A percentile compares a stretch with the other conserved stretches of the same genome.
Conservation (phyloP, 2,888 invertebrate genomes). For the Empis livida region DNA sequence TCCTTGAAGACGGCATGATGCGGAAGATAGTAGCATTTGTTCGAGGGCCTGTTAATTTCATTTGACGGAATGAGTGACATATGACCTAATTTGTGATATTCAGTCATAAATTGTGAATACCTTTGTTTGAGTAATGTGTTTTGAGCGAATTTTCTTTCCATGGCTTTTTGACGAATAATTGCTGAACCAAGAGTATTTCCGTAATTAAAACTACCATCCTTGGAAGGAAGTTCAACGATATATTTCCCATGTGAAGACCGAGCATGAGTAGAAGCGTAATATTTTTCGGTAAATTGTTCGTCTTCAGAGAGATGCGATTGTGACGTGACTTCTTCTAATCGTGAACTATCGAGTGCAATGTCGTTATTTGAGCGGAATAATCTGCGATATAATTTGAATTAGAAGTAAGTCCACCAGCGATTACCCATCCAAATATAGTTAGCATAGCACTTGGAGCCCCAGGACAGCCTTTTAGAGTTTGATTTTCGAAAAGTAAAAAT, state of each 20-base stretch:
- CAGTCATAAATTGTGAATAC: conserved; percentile 10
- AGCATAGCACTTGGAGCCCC: conserved; percentile 8
- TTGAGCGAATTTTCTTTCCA: conserved; percentile 8
- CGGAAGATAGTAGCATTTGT: conserved; percentile 8
- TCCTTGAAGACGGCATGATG: conserved; percentile 13
- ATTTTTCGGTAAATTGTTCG: conserved; percentile 1
- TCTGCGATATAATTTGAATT: background rate
- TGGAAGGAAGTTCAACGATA: conserved; percentile 7
- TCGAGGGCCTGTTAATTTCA: conserved; percentile 3
- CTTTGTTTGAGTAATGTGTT: conserved; percentile 2
- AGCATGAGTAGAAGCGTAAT: conserved; percentile 5
- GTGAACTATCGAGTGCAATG: conserved; percentile 4
- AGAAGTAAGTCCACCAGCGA: too few species aligned
- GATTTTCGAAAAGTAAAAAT: conserved; percentile 7
- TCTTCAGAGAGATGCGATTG: background rate
- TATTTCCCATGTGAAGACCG: conserved; percentile 6
- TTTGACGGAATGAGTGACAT: conserved; percentile 6
- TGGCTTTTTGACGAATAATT: conserved; percentile 5
- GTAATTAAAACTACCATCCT: conserved; percentile 1
- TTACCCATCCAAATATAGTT: background rate
- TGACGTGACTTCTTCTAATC: conserved; percentile 4
- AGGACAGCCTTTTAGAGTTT: background rate
- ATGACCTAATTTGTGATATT: conserved; percentile 10
- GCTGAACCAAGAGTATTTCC: conserved; percentile 5
- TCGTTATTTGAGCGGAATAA: background rate